phyloP scores from a whole-genome alignment of 2,888 invertebrate genomes.

The Drosophila prolongata region DNA sequence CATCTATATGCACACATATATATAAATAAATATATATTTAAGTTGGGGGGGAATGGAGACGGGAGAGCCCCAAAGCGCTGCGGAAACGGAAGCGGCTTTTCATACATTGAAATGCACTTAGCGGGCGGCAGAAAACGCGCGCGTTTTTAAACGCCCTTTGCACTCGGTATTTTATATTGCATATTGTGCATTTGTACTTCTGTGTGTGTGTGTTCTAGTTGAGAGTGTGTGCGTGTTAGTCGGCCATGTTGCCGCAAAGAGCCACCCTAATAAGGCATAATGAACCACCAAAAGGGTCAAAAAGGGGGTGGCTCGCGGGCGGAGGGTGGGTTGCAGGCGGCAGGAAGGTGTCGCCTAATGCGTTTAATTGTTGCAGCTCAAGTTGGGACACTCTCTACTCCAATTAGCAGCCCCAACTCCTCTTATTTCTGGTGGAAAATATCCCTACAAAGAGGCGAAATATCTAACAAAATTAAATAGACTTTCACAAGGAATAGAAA shows the following conservation, averaged over 20 bases:
- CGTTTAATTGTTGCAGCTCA: constrained; percentile 69
- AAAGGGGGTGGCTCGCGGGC: constrained; percentile 44
- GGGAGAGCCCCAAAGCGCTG: constrained; percentile 12
- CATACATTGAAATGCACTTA: constrained; percentile 76
- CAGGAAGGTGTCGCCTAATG: constrained; percentile 73
- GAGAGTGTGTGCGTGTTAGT: constrained; percentile 49
- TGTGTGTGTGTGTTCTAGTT: constrained; percentile 6
- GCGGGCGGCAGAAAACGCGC: constrained; percentile 59
- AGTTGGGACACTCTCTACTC: constrained; percentile 49
- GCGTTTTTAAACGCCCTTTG: constrained; percentile 68
- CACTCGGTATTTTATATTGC: constrained; percentile 2
- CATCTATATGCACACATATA: not conserved
- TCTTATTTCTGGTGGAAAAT: not conserved
- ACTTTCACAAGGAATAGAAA: not conserved
- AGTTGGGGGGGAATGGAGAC: not conserved
- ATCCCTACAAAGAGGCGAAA: not conserved
- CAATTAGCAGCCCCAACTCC: constrained; percentile 52
- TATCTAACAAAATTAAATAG: not conserved
- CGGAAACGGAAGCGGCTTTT: constrained; percentile 41
- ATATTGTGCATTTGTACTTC: too few species aligned
- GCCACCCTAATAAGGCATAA: constrained; percentile 41
- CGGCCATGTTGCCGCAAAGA: constrained; percentile 68
- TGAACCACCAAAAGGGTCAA: constrained; percentile 21
- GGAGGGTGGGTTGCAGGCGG: constrained; percentile 17
- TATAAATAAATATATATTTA: not conserved